A percentile compares a stretch with the other conserved stretches of the same genome.
phyloP scores from a whole-genome alignment of 2,113 vertebrate species.

The Dascyllus trimaculatus region DNA sequence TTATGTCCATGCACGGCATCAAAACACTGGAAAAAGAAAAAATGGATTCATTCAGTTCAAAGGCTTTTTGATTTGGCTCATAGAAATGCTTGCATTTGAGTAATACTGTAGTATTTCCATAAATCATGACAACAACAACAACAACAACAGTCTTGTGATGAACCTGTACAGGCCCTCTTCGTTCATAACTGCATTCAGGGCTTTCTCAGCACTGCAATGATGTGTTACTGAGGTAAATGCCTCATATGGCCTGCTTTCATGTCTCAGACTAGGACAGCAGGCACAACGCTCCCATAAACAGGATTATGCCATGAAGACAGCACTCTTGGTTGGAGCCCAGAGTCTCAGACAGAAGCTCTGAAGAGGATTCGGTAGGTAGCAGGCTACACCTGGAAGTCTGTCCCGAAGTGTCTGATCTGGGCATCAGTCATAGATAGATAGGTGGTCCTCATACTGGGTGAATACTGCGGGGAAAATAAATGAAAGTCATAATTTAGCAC shows the following conservation, averaged over 20 bases:
- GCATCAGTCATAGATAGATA: constrained; percentile 94
- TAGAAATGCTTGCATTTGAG: constrained; percentile 30
- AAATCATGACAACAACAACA: constrained; percentile 42
- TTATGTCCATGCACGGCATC: constrained; percentile 46
- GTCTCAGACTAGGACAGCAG: constrained; percentile 40
- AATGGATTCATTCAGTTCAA: constrained; percentile 30
- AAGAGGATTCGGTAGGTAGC: constrained; percentile 31
- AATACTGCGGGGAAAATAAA: constrained; percentile 86
- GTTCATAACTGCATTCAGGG: constrained; percentile 49
- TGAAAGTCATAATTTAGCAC: constrained; percentile 37
- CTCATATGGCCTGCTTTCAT: constrained; percentile 57
- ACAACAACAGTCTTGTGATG: constrained; percentile 26
- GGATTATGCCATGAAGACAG: constrained; percentile 49
- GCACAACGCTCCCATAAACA: constrained; percentile 54
- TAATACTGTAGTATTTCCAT: constrained; percentile 15
- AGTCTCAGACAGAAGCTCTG: constrained; percentile 41
- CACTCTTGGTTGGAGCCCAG: constrained; percentile 39
- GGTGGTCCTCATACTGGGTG: constrained; percentile 95
- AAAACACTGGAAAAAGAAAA: constrained; percentile 10
- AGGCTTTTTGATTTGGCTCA: constrained; percentile 36
- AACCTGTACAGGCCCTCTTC: constrained; percentile 11
- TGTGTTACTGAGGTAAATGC: constrained; percentile 40
- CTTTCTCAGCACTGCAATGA: constrained; percentile 36
- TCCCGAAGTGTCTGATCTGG: constrained; percentile 86
- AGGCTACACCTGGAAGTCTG: constrained; percentile 88